Percentiles rank a stretch among this genome's conserved stretches.
These are phyloP conservation scores for Zelostemma sp. DNA, from an alignment of 1,140 invertebrate species.

Conservation along the genomic window DNA sequence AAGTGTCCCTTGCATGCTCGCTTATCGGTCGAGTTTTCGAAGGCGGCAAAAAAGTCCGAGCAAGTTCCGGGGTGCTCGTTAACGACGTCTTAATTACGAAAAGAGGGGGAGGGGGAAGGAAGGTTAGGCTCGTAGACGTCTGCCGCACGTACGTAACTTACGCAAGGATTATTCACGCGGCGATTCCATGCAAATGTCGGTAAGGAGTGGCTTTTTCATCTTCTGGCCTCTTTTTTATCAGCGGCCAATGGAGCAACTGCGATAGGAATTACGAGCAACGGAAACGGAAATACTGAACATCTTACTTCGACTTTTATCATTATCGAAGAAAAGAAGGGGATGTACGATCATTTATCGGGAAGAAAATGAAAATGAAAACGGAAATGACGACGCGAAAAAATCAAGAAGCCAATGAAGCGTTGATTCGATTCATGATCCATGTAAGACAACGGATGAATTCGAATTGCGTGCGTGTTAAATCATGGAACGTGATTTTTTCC, in stretches of 20 bases:
- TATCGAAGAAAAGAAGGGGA: too few relatives aligned
- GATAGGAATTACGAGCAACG: constrained; percentile 31
- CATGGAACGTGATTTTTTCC: constrained; percentile 25
- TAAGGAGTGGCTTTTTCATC: constrained; percentile 22
- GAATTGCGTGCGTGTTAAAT: constrained; percentile 29
- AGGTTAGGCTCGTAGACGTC: constrained; percentile 10
- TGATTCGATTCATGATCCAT: neutral
- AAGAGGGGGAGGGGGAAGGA: constrained; percentile 7
- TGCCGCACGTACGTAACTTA: constrained; percentile 14
- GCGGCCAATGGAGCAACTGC: constrained; percentile 43
- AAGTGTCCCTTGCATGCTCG: constrained; percentile 25
- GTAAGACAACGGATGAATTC: constrained; percentile 1
- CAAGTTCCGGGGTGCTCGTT: constrained; percentile 45
- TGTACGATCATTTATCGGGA: too few relatives aligned
- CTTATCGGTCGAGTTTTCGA: constrained; percentile 43
- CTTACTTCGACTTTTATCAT: too few relatives aligned
- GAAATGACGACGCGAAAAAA: neutral
- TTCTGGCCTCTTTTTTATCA: constrained; percentile 35
- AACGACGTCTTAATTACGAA: constrained; percentile 49
- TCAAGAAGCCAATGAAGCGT: constrained; percentile 14
- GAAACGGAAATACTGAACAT: constrained; percentile 29
- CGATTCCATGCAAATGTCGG: constrained; percentile 42
- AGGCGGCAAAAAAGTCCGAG: constrained; percentile 31
- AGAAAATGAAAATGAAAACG: too few relatives aligned
- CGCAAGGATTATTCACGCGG: constrained; percentile 23